Conservation (phyloP, 2,797 vertebrate species). For the Anableps anableps region DNA sequence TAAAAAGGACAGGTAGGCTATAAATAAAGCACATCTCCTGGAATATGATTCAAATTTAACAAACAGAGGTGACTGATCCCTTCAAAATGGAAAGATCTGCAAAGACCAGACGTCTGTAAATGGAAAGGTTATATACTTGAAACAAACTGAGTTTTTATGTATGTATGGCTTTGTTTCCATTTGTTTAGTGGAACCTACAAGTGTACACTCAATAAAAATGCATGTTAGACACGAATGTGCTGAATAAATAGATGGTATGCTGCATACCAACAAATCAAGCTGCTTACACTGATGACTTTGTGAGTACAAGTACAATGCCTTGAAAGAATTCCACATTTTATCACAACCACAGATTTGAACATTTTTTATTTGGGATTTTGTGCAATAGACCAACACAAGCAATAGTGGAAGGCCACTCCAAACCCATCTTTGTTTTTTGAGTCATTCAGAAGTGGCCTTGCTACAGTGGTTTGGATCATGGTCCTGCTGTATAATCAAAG, state of each 20-base stretch:
- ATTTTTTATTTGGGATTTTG: background rate
- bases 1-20: constrained; percentile 6
- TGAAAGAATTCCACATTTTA: background rate
- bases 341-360: background rate
- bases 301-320: constrained; percentile 39
- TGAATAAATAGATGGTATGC: background rate
- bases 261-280: background rate
- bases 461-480: background rate
- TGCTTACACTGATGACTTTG: constrained; percentile 7
- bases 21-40: constrained; percentile 3
- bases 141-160: background rate
- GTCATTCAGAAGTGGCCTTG: too few relatives aligned
- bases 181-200: background rate
- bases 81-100: constrained; percentile 14
- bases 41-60: constrained; percentile 3
- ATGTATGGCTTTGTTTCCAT: background rate
- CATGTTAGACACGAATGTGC: background rate
- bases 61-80: background rate
- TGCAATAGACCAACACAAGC: too few relatives aligned
- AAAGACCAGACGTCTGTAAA: background rate
- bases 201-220: background rate
- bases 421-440: background rate
- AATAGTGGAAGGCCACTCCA: background rate
- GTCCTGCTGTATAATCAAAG: background rate
- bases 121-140: background rate